Conservation (phyloP, 1,140 invertebrate genomes). For the Drosophila navojoa region DNA sequence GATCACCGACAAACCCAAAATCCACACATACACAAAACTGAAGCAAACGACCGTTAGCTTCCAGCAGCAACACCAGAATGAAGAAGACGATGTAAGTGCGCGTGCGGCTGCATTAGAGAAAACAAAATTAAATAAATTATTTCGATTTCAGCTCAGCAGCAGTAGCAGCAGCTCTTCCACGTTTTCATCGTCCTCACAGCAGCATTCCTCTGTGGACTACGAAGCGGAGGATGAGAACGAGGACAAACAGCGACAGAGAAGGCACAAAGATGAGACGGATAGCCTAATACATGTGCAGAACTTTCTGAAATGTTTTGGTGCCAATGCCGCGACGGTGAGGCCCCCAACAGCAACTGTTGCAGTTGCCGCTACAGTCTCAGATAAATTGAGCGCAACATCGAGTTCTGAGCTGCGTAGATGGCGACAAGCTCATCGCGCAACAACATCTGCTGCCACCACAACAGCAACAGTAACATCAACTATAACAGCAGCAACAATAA, state of each 20-base stretch:
- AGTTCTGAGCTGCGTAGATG: slow-evolving; percentile 53
- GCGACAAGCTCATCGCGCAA: slow-evolving; percentile 52
- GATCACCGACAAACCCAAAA: slow-evolving; percentile 16
- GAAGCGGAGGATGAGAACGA: slow-evolving; percentile 81
- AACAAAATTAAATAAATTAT: background rate
- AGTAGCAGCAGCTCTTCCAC: slow-evolving; percentile 61
- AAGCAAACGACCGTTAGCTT: slow-evolving; percentile 36
- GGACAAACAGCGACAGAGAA: slow-evolving; percentile 50
- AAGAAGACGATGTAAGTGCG: slow-evolving; percentile 60
- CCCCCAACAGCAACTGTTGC: slow-evolving; percentile 17
- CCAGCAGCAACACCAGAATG: slow-evolving; percentile 52
- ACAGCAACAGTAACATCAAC: slow-evolving; percentile 4
- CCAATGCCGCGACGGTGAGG: slow-evolving; percentile 36
- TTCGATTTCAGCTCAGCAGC: slow-evolving; percentile 34
- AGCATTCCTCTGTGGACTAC: slow-evolving; percentile 74
- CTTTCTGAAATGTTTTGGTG: slow-evolving; percentile 78
- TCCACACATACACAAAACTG: slow-evolving; percentile 30
- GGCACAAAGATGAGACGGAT: slow-evolving; percentile 63
- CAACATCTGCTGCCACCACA: slow-evolving; percentile 7
- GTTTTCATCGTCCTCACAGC: slow-evolving; percentile 70
- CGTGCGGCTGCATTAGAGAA: background rate
- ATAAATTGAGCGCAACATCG: slow-evolving; percentile 1
- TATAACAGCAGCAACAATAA: background rate
- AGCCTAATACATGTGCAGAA: slow-evolving; percentile 76
- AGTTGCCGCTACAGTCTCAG: background rate